Evolutionary conservation across 1,140 invertebrate genomes (phyloP).

Genomic region (Oreohelix idahoensis): DNA sequence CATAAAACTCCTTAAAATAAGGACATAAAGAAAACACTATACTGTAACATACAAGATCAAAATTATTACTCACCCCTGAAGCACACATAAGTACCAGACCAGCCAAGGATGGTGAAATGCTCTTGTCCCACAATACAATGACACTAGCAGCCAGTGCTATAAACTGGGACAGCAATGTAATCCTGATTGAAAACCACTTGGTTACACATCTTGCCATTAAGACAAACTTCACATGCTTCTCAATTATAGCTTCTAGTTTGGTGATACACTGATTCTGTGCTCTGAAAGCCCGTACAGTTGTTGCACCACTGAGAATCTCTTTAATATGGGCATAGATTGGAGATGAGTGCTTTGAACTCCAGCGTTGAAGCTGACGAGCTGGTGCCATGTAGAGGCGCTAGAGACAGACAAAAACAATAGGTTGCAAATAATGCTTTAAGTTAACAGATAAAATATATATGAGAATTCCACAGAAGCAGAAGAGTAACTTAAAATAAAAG

Average conservation of each 20-base stretch:
- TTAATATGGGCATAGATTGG: neutral
- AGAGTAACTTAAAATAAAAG: too few relatives aligned
- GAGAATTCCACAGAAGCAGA: too few relatives aligned
- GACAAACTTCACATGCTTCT: neutral
- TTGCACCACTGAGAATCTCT: slow-evolving; percentile 1
- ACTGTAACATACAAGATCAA: too few relatives aligned
- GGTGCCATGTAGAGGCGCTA: neutral
- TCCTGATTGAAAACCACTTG: neutral
- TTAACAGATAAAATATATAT: too few relatives aligned
- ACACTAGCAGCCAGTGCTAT: neutral
- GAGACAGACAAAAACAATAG: neutral
- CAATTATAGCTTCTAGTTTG: neutral
- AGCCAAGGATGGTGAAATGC: neutral
- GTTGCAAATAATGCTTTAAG: too few relatives aligned
- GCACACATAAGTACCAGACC: neutral
- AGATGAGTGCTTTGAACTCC: neutral
- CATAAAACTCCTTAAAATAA: too few relatives aligned
- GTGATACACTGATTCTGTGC: neutral
- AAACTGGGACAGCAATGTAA: neutral
- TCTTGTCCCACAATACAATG: neutral
- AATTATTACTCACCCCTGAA: neutral
- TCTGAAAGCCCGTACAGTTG: neutral
- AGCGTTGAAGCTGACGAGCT: neutral
- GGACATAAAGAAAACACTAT: too few relatives aligned
- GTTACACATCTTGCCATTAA: neutral